Base-by-base conservation (phyloP, 2,888 invertebrate genomes). In the Lasiommata megera region DNA sequence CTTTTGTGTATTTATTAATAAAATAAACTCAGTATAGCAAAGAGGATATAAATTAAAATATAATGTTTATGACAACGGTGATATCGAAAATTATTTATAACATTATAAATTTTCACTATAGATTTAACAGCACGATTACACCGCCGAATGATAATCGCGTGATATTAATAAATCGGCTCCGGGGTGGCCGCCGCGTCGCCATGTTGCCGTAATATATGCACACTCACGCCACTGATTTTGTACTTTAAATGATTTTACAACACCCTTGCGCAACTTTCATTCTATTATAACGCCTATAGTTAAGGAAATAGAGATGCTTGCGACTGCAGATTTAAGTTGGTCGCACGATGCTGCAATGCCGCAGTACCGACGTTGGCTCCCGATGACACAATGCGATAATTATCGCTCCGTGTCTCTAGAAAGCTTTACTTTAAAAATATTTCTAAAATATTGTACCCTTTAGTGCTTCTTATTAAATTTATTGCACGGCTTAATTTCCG, bases 321-420 rank as follows among this genome's bases (percentile, higher is more conserved):
- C 11, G 29, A 31, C n/a, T 14, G 60, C 36, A 55, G 38, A 40
- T 16, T 16, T 36, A 51, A 37, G 9, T 36, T 57, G 51, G 56
- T 37, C 12, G 18, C 14, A 18, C 52, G 57, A 55, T 62, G 65
- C 66, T 66, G 66, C 66, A 65, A 36, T 66, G 66, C 63, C 64
- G 63, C 65, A 65, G 60, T 64, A 54, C 54, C 62, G 52, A 67
- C 65, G 64, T 62, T 66, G 66, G 67, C 66, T 68, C 67, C 68
- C 71, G 67, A 71, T 70, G 67, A 67, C 68, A 70, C 69, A 70
- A 66, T 68, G 66, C 70, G 65, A 71, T 69, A 70, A 71, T 71
- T 71, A 71, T 70, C 66, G 67, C 64, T 38, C 46, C 29, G 38
- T 53, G 43, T 54, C 53, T 56, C 43, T 58, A 55, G 47, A 46